Conservation (phyloP, 2,888 invertebrate species). For the Muscina levida region DNA sequence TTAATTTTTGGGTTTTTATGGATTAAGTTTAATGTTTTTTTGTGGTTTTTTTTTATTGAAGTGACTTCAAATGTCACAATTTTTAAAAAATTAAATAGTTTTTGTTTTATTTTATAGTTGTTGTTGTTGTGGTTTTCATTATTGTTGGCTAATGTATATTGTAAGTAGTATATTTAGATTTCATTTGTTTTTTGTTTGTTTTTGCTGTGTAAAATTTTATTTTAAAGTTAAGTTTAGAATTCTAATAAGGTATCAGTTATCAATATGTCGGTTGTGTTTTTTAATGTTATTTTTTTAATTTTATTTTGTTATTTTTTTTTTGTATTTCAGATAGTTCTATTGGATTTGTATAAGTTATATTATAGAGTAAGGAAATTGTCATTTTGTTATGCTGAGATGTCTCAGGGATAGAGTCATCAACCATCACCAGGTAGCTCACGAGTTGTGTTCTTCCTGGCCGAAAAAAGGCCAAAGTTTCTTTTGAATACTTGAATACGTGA, state of each 20-base stretch:
- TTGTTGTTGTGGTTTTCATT: too few relatives aligned
- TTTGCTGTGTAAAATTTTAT: conserved; percentile 60
- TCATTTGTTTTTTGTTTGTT: conserved; percentile 54
- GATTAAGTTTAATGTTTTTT: conserved; percentile 32
- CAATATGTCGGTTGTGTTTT: conserved; percentile 54
- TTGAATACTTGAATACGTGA: too few relatives aligned
- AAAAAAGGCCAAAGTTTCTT: too few relatives aligned
- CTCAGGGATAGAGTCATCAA: not conserved
- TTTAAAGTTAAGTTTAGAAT: conserved; percentile 65
- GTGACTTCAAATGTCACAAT: too few relatives aligned
- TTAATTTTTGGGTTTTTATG: conserved; percentile 14
- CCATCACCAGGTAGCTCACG: too few relatives aligned
- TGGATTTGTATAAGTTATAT: not conserved
- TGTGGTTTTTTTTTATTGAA: too few relatives aligned
- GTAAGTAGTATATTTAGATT: conserved; percentile 67
- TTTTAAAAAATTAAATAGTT: conserved; percentile 39
- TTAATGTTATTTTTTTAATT: not conserved
- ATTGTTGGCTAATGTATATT: conserved; percentile 37
- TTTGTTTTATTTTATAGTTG: conserved; percentile 29
- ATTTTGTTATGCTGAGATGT: too few relatives aligned
- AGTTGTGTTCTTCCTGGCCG: too few relatives aligned
- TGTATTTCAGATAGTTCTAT: conserved; percentile 2
- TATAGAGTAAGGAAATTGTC: not conserved
- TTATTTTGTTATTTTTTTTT: conserved; percentile 34
- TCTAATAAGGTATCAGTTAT: conserved; percentile 65